phyloP scores from a whole-genome alignment of 2,797 vertebrate species.

The Gobio occitaniae region DNA sequence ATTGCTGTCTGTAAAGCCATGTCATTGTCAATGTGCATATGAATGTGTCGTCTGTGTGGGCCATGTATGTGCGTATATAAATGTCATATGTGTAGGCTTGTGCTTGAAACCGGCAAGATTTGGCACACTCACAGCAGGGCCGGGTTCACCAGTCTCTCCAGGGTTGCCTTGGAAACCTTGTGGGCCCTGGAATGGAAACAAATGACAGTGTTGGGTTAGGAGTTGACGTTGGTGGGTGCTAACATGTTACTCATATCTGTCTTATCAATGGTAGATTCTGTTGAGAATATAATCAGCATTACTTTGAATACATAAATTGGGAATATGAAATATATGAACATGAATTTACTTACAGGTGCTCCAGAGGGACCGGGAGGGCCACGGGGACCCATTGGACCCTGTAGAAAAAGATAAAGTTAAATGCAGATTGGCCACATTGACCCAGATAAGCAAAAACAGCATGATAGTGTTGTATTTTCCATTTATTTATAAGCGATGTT shows the following conservation, averaged over 20 bases:
- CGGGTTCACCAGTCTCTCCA: conserved; percentile 92
- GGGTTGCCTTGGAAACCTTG: conserved; percentile 96
- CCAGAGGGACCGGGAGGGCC: conserved; percentile 92
- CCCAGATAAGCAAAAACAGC: neutral
- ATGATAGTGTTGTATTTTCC: neutral
- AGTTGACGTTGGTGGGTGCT: conserved; percentile 14
- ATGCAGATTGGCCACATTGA: neutral
- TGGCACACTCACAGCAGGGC: conserved; percentile 85
- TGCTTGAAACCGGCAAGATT: neutral
- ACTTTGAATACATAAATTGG: neutral
- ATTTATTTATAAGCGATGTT: neutral
- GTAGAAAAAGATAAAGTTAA: conserved; percentile 42
- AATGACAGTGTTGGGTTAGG: conserved; percentile 50
- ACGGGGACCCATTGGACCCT: conserved; percentile 98
- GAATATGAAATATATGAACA: neutral
- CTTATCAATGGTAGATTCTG: neutral
- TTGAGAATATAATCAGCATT: neutral
- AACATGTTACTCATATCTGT: conserved; percentile 24
- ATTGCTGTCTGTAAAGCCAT: neutral
- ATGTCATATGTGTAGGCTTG: conserved; percentile 10
- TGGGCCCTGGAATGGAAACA: conserved; percentile 83
- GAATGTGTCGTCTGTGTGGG: neutral
- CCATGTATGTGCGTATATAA: conserved; percentile 19
- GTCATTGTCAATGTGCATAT: neutral
- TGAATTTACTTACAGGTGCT: conserved; percentile 86